These are phyloP conservation scores for Danio kyathit DNA, from an alignment of 2,797 vertebrate genomes.

Conservation along the genomic window DNA sequence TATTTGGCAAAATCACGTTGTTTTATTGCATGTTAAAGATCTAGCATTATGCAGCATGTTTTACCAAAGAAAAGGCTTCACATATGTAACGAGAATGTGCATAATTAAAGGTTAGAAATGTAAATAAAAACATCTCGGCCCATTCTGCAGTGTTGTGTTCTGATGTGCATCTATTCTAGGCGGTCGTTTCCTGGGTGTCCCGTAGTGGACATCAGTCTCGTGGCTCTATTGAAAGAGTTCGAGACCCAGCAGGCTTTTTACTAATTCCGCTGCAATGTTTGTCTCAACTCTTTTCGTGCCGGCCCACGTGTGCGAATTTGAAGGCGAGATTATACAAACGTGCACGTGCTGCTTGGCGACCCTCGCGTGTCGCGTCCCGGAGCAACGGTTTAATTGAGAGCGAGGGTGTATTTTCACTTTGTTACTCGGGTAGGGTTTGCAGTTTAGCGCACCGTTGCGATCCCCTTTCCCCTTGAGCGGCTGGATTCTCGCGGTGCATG, in stretches of 20 bases:
- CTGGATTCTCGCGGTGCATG: conserved; percentile 82
- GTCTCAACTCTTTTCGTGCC: conserved; percentile 59
- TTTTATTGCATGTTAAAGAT: neutral
- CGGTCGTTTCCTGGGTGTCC: neutral
- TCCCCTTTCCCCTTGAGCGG: conserved; percentile 85
- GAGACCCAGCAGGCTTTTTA: conserved; percentile 64
- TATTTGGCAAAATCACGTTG: neutral
- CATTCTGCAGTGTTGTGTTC: neutral
- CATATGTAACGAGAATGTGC: neutral
- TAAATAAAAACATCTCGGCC: neutral
- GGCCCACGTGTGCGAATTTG: conserved; percentile 49
- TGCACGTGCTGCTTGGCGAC: neutral
- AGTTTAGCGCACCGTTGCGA: conserved; percentile 86
- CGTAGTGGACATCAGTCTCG: conserved; percentile 13
- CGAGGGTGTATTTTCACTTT: conserved; percentile 73
- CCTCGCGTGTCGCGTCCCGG: neutral
- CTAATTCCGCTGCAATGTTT: conserved; percentile 70
- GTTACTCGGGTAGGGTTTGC: conserved; percentile 77
- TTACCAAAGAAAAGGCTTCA: neutral
- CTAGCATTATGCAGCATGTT: neutral
- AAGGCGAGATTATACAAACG: conserved; percentile 40
- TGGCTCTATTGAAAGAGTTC: conserved; percentile 42
- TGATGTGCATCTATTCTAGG: neutral
- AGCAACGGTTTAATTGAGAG: conserved; percentile 42
- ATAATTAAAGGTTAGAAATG: neutral